Evolutionary conservation across 1,140 invertebrate species (phyloP).

Genomic region (Scylla paramamosain): DNA sequence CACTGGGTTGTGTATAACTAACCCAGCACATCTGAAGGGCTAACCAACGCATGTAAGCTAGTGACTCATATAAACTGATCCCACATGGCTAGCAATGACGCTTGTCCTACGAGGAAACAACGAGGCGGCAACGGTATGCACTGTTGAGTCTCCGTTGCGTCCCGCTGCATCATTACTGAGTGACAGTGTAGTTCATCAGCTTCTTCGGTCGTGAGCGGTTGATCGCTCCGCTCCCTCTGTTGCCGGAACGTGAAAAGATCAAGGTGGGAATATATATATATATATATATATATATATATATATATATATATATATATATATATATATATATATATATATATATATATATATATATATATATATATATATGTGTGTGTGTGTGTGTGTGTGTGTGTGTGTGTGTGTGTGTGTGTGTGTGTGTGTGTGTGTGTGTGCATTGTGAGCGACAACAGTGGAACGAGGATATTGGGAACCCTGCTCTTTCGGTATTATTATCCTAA

Average conservation of each 20-base stretch:
- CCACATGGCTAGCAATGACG: no score
- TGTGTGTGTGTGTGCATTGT: no score
- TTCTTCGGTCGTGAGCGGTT: no score
- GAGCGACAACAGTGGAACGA: no score
- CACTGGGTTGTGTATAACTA: no score
- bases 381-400: neutral
- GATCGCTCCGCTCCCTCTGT: no score
- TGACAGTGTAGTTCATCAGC: neutral
- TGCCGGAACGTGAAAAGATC: no score
- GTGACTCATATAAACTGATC: no score
- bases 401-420: neutral
- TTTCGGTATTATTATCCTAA: no score
- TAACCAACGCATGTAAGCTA: no score
- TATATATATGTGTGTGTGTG: neutral
- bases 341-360: neutral
- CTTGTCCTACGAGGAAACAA: neutral
- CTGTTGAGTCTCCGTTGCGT: neutral
- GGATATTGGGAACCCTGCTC: no score
- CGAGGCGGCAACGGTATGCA: neutral
- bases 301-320: neutral
- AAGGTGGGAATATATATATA: neutral
- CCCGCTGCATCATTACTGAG: neutral
- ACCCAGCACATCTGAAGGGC: no score
- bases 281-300: conserved; percentile 30
- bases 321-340: neutral